These are phyloP conservation scores for Pelvicachromis taeniatus DNA, from an alignment of 2,113 vertebrate genomes.

Conservation along the genomic window DNA sequence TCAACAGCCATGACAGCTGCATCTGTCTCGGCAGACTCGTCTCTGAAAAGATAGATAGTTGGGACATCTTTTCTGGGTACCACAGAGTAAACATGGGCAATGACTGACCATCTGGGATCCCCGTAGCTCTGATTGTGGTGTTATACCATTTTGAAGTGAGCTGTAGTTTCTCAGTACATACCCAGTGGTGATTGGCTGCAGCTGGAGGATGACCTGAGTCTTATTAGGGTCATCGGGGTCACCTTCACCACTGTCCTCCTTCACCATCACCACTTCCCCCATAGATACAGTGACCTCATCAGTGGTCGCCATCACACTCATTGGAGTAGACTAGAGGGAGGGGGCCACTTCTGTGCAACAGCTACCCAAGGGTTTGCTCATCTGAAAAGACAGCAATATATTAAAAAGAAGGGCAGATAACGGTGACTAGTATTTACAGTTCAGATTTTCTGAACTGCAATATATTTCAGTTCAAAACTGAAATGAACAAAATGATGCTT, in stretches of 20 bases:
- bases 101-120: neutral
- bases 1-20: slow-evolving; percentile 85
- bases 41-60: slow-evolving; percentile 69
- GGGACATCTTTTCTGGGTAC: neutral
- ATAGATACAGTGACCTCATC: slow-evolving; percentile 88
- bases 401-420: neutral
- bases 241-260: slow-evolving; percentile 77
- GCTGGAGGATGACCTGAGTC: slow-evolving; percentile 92
- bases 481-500: neutral
- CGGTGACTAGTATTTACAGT: no score
- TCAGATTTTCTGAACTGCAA: neutral
- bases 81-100: neutral
- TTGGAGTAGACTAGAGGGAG: neutral
- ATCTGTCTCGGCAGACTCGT: slow-evolving; percentile 81
- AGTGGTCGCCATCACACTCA: slow-evolving; percentile 82
- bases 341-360: neutral
- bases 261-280: slow-evolving; percentile 89
- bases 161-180: slow-evolving; percentile 58
- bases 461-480: neutral
- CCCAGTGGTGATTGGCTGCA: slow-evolving; percentile 88
- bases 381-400: neutral
- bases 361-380: slow-evolving; percentile 21
- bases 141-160: neutral
- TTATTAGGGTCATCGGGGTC: slow-evolving; percentile 83
- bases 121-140: no score